Evolutionary conservation across 2,797 vertebrate genomes (phyloP).

Genomic region (Garrulus glandarius): DNA sequence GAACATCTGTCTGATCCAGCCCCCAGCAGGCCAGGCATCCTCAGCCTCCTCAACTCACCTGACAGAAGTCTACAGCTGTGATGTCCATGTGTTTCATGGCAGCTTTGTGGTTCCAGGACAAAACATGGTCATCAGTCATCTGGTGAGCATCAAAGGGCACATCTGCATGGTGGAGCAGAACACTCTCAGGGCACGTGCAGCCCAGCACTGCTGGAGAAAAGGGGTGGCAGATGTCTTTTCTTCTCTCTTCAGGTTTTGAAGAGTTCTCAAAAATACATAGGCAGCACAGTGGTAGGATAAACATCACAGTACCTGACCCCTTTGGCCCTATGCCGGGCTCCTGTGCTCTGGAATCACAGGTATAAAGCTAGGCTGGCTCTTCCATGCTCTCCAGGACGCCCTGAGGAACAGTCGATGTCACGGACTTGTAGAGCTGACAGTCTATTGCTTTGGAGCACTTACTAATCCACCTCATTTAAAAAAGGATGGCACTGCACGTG

Average conservation of each 20-base stretch:
- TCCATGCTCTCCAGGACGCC: not conserved
- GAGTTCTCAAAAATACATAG: not conserved
- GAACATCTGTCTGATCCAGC: not conserved
- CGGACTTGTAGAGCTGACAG: not conserved
- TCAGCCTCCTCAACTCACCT: not conserved
- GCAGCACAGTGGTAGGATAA: not conserved
- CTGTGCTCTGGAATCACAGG: not conserved
- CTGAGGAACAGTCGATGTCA: not conserved
- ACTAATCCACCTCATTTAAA: constrained; percentile 10
- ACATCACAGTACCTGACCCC: not conserved
- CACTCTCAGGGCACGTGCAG: rapidly evolving
- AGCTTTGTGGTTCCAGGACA: not conserved
- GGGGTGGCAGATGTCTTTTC: not conserved
- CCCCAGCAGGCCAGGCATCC: not conserved
- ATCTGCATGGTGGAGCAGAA: not conserved
- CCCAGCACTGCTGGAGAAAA: not conserved
- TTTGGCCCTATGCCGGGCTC: not conserved
- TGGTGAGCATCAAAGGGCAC: not conserved
- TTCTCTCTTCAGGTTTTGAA: not conserved
- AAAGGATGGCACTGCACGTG: not conserved
- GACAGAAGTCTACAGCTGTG: not conserved
- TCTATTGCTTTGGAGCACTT: not conserved
- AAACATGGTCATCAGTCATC: not conserved
- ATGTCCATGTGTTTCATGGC: not conserved
- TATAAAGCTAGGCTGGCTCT: not conserved